A percentile compares a stretch with the other conserved stretches of the same genome.
These are phyloP conservation scores for Ceuthmochares aereus DNA, from an alignment of 2,113 vertebrate genomes.

Conservation along the genomic window DNA sequence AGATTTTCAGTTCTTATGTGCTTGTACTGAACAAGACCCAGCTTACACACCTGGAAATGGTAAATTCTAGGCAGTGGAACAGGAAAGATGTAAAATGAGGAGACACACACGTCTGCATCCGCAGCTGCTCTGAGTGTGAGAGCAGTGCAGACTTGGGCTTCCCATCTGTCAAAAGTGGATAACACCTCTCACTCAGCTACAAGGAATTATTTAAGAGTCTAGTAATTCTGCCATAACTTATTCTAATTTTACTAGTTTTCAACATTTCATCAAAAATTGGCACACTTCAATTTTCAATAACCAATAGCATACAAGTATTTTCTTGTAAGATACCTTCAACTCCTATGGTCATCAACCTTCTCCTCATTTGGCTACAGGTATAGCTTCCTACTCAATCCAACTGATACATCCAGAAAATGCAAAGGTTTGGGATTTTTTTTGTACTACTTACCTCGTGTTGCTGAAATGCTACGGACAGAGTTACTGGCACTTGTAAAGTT, in stretches of 20 bases:
- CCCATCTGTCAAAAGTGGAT: not conserved
- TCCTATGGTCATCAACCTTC: not conserved
- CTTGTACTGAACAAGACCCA: not conserved
- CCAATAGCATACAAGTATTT: not conserved
- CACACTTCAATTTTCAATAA: not conserved
- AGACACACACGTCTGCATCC: not conserved
- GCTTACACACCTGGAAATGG: not conserved
- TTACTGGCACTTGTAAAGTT: not conserved
- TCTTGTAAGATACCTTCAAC: not conserved
- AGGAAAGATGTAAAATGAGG: not conserved
- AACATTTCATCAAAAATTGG: not conserved
- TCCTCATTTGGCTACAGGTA: not conserved
- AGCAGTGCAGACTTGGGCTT: not conserved
- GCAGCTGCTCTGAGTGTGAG: rapidly evolving
- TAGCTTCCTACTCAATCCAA: not conserved
- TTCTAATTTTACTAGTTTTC: not conserved
- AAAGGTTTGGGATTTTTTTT: not conserved
- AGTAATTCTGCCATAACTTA: not conserved
- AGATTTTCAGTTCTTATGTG: not conserved
- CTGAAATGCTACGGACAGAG: not conserved
- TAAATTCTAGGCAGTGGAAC: not conserved
- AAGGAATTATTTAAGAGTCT: not conserved
- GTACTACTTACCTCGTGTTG: not conserved
- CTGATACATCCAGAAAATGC: not conserved
- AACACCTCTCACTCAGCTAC: not conserved